Base-by-base conservation (phyloP, 2,797 vertebrate species). In the Botia almorhae region DNA sequence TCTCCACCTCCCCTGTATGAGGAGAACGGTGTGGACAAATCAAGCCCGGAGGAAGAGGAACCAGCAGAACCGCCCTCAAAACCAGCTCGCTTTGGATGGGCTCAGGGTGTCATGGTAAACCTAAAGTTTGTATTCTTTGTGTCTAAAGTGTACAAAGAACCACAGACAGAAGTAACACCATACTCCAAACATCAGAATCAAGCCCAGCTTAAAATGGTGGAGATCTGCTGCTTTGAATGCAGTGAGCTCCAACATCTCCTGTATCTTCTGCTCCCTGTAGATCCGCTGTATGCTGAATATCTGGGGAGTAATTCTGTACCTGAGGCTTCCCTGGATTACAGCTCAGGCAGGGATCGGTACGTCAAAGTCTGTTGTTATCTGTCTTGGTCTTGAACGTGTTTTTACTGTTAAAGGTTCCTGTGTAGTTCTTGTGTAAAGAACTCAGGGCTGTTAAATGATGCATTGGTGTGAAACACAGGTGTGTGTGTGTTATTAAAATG, bases 231-330 rank as follows among this genome's bases (percentile, higher is more conserved):
- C 7, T 74, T n/a, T 29, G 12, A 33, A 64, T 64, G 19, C 43
- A 21, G 21, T 10, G 13, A 17, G 16, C 12, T 56, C 11, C 36
- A 68, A 56, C 4, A 7, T 26, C 10, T 51, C 21, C 7, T 51
- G 10, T 53, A 23, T 67, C 26, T 60, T 1, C 85, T 2, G 36
- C 58, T 61, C 72, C 78, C 74, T 75, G 2, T 81, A 99, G 97
- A 95, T 99, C 23, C 96, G 97, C 8, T 99, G 97, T 88, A 99
- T 98, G 98, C 91, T 99, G 58, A 99, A 99, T 84, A 98, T 99
- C 82, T 98, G 97, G 98, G 97, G 97, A 0, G 98, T 99, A 85
- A 99, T 98, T 85, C 92, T 99, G 69, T 99, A 96, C 89, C 86
- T 98, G 80, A 93, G 97, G 61, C 89, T 99, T 74, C 96, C 97